Conservation (phyloP, 2,113 vertebrate species). For the Vombatus ursinus region DNA sequence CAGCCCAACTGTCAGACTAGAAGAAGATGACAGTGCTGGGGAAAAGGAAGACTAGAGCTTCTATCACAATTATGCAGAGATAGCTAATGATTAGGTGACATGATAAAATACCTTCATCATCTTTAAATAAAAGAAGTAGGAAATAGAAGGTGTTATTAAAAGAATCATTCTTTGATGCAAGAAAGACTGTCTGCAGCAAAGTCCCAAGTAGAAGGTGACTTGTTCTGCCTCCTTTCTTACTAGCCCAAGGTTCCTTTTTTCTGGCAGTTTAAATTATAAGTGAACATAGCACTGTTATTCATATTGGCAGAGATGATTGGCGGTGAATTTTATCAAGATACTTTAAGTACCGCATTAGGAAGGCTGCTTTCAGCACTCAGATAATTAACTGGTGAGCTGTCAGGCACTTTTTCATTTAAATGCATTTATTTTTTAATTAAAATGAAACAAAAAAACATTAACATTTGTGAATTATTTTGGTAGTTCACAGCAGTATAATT, state of each 20-base stretch:
- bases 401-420: conserved; percentile 52
- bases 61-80: conserved; percentile 2
- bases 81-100: conserved; percentile 7
- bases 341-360: background rate
- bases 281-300: background rate
- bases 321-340: conserved; percentile 33
- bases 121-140: conserved; percentile 15
- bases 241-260: background rate
- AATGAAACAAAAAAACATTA: conserved; percentile 48
- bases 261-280: background rate
- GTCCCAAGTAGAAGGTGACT: background rate
- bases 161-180: conserved; percentile 5
- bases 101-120: background rate
- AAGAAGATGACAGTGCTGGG: background rate
- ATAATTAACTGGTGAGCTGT: conserved; percentile 37
- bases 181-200: background rate
- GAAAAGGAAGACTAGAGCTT: background rate
- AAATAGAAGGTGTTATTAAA: background rate
- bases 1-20: background rate
- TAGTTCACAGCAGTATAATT: conserved; percentile 52
- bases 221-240: background rate
- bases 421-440: conserved; percentile 72
- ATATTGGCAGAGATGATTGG: conserved; percentile 27
- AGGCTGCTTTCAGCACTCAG: background rate
- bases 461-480: conserved; percentile 61